Percentiles rank a stretch among this genome's conserved stretches.
Evolutionary conservation across 2,888 invertebrate species (phyloP).

Genomic region (Prosopocoilus inquinatus): DNA sequence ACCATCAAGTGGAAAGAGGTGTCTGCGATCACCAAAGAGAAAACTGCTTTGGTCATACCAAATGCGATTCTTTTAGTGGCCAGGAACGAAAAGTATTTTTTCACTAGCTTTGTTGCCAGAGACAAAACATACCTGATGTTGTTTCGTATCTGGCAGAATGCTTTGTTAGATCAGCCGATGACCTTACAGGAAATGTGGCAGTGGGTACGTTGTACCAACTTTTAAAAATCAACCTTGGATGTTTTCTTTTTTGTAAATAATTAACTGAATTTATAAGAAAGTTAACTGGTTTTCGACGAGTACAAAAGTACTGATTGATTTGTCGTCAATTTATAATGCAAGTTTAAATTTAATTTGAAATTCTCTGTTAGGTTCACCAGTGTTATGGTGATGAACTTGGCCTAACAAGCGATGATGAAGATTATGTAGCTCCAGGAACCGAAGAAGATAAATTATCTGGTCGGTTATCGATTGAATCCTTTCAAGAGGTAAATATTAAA

Average conservation of each 20-base stretch:
- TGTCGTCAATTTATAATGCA: too few species aligned
- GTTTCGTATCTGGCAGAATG: slow-evolving; percentile 95
- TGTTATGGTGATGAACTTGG: slow-evolving; percentile 94
- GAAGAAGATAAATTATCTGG: slow-evolving; percentile 56
- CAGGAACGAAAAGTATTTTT: slow-evolving; percentile 82
- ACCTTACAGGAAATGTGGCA: slow-evolving; percentile 82
- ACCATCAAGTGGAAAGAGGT: slow-evolving; percentile 88
- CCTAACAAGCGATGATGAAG: slow-evolving; percentile 89
- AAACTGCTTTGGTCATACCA: slow-evolving; percentile 90
- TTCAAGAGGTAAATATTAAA: slow-evolving; percentile 47
- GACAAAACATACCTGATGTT: slow-evolving; percentile 96
- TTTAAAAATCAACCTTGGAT: neutral
- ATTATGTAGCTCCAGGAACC: slow-evolving; percentile 65
- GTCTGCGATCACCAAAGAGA: slow-evolving; percentile 90
- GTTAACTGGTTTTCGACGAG: neutral
- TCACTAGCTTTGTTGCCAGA: slow-evolving; percentile 90
- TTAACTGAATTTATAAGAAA: neutral
- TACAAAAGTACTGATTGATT: neutral
- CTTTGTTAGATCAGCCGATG: slow-evolving; percentile 86
- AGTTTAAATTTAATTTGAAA: too few species aligned
- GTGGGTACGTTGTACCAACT: slow-evolving; percentile 60
- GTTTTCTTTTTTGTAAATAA: neutral
- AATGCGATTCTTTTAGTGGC: slow-evolving; percentile 91
- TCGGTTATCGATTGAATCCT: slow-evolving; percentile 54
- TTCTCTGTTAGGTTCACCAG: slow-evolving; percentile 68